These are phyloP conservation scores for Campoplex capitator DNA, from an alignment of 2,888 invertebrate genomes.

Conservation along the genomic window DNA sequence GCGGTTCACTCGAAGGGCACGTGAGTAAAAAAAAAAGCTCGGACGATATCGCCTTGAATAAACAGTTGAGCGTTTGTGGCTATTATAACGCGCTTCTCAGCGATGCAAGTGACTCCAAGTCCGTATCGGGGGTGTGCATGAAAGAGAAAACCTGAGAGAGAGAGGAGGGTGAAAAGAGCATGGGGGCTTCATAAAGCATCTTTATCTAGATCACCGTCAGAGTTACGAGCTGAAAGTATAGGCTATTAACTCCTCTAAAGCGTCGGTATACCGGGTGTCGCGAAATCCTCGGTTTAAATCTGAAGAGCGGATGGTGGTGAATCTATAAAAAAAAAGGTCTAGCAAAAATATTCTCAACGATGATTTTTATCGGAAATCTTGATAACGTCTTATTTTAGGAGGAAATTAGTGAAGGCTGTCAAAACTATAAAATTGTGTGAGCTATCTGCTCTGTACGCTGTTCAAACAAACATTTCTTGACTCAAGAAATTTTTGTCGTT, in stretches of 20 bases:
- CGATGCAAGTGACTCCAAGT: slow-evolving; percentile 53
- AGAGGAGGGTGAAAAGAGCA: slow-evolving; percentile 64
- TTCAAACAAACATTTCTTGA: too few relatives aligned
- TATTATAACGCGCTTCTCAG: slow-evolving; percentile 20
- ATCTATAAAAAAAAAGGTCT: too few relatives aligned
- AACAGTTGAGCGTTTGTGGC: background rate
- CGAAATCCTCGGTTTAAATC: background rate
- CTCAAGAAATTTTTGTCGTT: too few relatives aligned
- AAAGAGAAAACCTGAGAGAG: slow-evolving; percentile 32
- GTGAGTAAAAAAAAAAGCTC: background rate
- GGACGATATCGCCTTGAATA: slow-evolving; percentile 9
- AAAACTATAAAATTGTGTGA: too few relatives aligned
- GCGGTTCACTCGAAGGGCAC: background rate
- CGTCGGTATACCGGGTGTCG: slow-evolving; percentile 6
- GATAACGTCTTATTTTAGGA: too few relatives aligned
- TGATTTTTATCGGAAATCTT: too few relatives aligned
- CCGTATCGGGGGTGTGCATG: background rate
- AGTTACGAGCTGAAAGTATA: slow-evolving; percentile 76
- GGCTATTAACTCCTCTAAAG: slow-evolving; percentile 76
- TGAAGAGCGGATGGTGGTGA: too few relatives aligned
- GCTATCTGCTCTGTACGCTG: too few relatives aligned
- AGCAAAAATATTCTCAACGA: too few relatives aligned
- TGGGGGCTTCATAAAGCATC: slow-evolving; percentile 75
- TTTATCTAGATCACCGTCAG: slow-evolving; percentile 76
- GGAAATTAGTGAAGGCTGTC: too few relatives aligned